Evolutionary conservation across 2,797 vertebrate species (phyloP), one percentile per base, ranked within the genome.

Genomic region (Argyrosomus regius): DNA sequence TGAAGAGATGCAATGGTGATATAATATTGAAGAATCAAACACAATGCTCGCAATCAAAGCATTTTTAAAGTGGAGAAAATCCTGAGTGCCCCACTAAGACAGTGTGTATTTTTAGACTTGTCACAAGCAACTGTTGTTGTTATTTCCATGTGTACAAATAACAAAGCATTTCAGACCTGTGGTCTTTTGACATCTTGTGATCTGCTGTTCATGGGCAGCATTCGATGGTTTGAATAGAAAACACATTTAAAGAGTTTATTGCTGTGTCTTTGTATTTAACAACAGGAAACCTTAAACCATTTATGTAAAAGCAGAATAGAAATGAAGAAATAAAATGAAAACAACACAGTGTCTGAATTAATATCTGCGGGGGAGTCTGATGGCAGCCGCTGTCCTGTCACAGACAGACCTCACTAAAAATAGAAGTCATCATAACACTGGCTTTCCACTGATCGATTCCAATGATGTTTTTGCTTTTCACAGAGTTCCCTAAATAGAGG

Each of bases 371-470:
- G 59, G 52, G 60, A 74, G 69, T 74, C 9, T 1, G 28, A 59
- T 58, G 58, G 68, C 80, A 80, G 83, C 58, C 63, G 63, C 48
- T 62, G 74, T 63, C 2, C 13, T 89, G 87, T 86, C 89, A 89
- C 77, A 77, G 72, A 75, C 80, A 88, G 81, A 80, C 82, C 66
- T 58, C 46, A 54, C 87, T 92, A 90, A 88, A 93, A 91, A 94
- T 92, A 93, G 92, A 73, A 71, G 49, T 84, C 75, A 68, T 81
- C 78, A 83, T 85, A 88, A 92, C 79, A 80, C 53, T 83, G 73
- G 67, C 66, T 92, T 90, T 92, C 91, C 90, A 90, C 77, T 82
- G 79, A 93, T 92, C 91, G 18, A 91, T 93, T 83, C 39, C 50
- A 91, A 88, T 70, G 85, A 93, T 85, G 78, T 65, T 78, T 56